Percentiles rank a stretch among this genome's conserved stretches.
Evolutionary conservation across 2,888 invertebrate genomes (phyloP).

Genomic region (Hyposoter dolosus): DNA sequence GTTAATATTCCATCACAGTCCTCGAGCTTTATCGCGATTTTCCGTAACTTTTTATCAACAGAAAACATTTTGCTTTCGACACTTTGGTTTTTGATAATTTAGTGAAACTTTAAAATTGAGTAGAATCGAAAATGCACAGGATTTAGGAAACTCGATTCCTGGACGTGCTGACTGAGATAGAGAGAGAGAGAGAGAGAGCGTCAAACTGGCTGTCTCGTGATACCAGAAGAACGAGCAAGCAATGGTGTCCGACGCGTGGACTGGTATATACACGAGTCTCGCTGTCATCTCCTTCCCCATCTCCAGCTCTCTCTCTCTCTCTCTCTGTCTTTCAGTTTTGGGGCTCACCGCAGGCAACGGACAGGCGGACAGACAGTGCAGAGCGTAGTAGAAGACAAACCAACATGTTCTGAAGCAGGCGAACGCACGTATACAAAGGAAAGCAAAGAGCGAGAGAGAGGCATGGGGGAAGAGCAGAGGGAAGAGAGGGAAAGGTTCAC

Average conservation of each 20-base stretch:
- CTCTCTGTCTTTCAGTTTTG: not conserved
- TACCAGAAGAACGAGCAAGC: slow-evolving; percentile 50
- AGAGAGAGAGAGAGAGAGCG: no score
- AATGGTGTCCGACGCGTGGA: slow-evolving; percentile 53
- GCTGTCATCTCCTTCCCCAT: slow-evolving; percentile 10
- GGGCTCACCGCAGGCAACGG: slow-evolving; percentile 53
- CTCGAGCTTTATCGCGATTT: not conserved
- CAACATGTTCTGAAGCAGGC: not conserved
- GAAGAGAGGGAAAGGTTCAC: slow-evolving; percentile 1
- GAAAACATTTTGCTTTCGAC: not conserved
- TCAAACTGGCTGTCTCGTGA: slow-evolving; percentile 25
- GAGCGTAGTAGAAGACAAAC: slow-evolving; percentile 10
- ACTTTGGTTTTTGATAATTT: no score
- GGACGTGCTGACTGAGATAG: not conserved
- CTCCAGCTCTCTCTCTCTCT: not conserved
- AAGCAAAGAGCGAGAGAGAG: slow-evolving; percentile 3
- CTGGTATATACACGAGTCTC: slow-evolving; percentile 29
- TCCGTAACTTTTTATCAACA: not conserved
- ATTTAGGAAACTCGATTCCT: not conserved
- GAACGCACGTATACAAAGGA: not conserved
- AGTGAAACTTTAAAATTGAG: no score
- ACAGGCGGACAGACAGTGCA: slow-evolving; percentile 57
- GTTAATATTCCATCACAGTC: slow-evolving; percentile 22
- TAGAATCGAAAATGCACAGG: not conserved
- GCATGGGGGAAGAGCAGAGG: not conserved